Evolutionary conservation across 2,888 invertebrate species (phyloP).

Genomic region (Chaetoderma sp.): DNA sequence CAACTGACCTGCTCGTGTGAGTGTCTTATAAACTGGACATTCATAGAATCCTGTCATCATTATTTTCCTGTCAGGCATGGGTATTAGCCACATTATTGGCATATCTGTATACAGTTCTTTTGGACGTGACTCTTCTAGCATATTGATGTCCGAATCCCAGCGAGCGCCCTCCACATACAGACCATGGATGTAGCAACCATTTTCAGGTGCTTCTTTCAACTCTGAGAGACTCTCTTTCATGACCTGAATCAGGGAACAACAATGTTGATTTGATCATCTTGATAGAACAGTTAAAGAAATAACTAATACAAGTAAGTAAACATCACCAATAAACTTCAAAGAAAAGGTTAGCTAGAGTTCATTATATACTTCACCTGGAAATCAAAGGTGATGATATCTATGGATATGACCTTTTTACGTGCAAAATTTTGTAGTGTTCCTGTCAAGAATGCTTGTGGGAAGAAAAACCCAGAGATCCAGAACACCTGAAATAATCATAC

Average conservation of each 20-base stretch:
- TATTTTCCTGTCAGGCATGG: constrained; percentile 76
- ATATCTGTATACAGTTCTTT: constrained; percentile 74
- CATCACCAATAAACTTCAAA: too few relatives aligned
- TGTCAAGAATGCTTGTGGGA: constrained; percentile 71
- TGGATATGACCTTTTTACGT: constrained; percentile 66
- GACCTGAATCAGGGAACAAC: constrained; percentile 45
- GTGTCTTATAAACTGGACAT: constrained; percentile 78
- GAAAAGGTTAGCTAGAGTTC: too few relatives aligned
- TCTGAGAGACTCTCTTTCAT: constrained; percentile 53
- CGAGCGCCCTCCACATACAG: constrained; percentile 68
- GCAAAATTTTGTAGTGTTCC: constrained; percentile 70
- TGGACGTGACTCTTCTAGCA: constrained; percentile 65
- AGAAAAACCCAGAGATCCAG: constrained; percentile 74
- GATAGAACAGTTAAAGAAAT: background rate
- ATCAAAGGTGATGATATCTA: constrained; percentile 68
- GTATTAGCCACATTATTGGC: constrained; percentile 79
- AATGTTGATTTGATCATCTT: background rate
- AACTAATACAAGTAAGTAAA: background rate
- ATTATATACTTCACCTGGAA: constrained; percentile 60
- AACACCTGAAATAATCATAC: constrained; percentile 66
- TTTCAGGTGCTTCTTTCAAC: constrained; percentile 59
- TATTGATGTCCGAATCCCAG: constrained; percentile 57
- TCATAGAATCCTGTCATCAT: constrained; percentile 71
- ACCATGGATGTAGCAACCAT: constrained; percentile 69
- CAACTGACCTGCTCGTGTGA: constrained; percentile 72